A percentile compares a stretch with the other conserved stretches of the same genome.
Evolutionary conservation across 1,140 invertebrate species (phyloP).

Genomic region (Formica exsecta): DNA sequence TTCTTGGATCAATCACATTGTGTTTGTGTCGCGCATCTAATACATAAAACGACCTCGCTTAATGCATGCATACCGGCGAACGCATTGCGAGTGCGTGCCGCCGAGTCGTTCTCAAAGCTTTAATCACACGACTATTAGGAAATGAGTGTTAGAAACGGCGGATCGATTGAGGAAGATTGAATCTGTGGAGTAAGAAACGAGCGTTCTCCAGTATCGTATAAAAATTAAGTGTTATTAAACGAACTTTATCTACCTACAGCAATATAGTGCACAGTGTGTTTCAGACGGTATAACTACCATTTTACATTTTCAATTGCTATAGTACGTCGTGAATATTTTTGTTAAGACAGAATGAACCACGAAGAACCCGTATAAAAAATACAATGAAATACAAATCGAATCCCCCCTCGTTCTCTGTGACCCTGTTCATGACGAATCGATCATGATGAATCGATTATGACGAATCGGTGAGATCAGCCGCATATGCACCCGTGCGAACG

Average conservation of each 20-base stretch:
- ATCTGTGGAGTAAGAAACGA: slow-evolving; percentile 26
- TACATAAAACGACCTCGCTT: background rate
- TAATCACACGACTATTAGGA: slow-evolving; percentile 54
- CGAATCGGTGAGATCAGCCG: slow-evolving; percentile 81
- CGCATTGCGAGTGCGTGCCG: slow-evolving; percentile 44
- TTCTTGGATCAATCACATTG: too few species aligned
- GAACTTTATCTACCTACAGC: background rate
- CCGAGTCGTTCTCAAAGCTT: slow-evolving; percentile 37
- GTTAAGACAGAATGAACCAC: background rate
- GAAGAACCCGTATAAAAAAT: background rate
- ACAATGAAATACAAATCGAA: too few species aligned
- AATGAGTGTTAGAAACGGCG: slow-evolving; percentile 53
- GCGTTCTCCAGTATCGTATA: slow-evolving; percentile 40
- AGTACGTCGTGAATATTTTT: background rate
- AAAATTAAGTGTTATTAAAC: slow-evolving; percentile 57
- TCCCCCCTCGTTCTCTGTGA: background rate
- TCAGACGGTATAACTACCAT: background rate
- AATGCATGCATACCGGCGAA: background rate
- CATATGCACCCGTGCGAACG: slow-evolving; percentile 81
- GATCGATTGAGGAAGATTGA: slow-evolving; percentile 47
- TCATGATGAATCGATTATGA: slow-evolving; percentile 82
- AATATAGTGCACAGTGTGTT: background rate
- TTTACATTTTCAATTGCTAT: slow-evolving; percentile 14
- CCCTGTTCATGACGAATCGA: slow-evolving; percentile 34
- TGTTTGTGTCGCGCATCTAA: background rate